Conservation (phyloP, 2,797 vertebrate species). For the Falco peregrinus region DNA sequence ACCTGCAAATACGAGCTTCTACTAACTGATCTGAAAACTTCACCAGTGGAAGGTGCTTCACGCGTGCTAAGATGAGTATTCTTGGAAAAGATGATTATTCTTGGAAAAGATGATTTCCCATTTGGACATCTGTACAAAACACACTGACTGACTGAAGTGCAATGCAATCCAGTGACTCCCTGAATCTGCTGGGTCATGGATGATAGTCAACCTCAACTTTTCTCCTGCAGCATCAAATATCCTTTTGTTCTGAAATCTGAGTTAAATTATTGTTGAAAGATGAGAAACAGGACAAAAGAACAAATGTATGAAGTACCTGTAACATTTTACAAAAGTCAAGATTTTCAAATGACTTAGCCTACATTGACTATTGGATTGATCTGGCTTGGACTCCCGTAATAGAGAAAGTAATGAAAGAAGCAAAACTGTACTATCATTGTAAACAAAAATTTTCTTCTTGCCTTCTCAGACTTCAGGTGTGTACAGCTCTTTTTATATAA, state of each 20-base stretch:
- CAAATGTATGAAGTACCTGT: neutral
- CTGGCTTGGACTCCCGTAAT: neutral
- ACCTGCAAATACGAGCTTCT: neutral
- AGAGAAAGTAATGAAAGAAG: neutral
- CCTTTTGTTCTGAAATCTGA: neutral
- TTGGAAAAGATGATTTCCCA: neutral
- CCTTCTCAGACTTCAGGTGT: neutral
- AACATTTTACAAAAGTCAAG: neutral
- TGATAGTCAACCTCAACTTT: neutral
- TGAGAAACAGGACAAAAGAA: neutral
- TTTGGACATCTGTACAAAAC: neutral
- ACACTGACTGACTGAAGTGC: neutral
- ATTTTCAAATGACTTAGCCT: neutral
- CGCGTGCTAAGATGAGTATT: neutral
- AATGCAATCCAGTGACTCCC: neutral
- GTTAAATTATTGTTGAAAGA: neutral
- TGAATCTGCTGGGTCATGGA: neutral
- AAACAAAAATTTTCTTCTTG: neutral
- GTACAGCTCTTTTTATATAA: neutral
- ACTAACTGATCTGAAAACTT: neutral
- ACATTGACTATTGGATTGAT: neutral
- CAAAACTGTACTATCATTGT: neutral
- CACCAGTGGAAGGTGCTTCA: neutral
- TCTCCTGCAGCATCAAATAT: neutral
- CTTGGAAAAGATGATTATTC: neutral